Evolutionary conservation across 2,888 invertebrate species (phyloP).

Genomic region (Phengaris alcon): DNA sequence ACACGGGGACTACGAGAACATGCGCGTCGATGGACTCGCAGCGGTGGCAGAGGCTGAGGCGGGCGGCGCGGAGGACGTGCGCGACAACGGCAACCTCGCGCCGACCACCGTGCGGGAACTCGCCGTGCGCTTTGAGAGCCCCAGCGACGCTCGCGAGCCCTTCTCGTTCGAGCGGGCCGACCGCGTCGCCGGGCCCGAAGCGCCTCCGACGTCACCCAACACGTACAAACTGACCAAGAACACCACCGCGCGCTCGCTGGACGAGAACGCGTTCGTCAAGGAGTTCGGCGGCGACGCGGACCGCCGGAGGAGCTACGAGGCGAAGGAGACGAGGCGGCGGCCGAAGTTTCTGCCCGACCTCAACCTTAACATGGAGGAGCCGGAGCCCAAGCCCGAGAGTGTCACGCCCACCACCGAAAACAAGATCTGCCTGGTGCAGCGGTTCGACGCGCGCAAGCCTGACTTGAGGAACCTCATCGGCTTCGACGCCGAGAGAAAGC

Average conservation of each 20-base stretch:
- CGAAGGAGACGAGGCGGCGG: constrained; percentile 79
- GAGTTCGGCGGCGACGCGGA: constrained; percentile 79
- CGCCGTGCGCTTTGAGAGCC: constrained; percentile 82
- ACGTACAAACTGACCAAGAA: constrained; percentile 79
- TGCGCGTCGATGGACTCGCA: constrained; percentile 53
- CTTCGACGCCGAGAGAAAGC: constrained; percentile 76
- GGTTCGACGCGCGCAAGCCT: constrained; percentile 58
- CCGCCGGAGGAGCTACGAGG: constrained; percentile 82
- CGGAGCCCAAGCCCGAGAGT: constrained; percentile 51
- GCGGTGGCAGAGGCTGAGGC: constrained; percentile 50
- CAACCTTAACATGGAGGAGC: constrained; percentile 61
- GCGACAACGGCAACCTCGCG: constrained; percentile 63
- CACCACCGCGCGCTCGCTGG: constrained; percentile 83
- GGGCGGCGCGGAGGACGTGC: constrained; percentile 49
- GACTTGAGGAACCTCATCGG: constrained; percentile 62
- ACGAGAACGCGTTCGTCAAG: constrained; percentile 85
- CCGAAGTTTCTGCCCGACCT: constrained; percentile 75
- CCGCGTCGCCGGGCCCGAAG: constrained; percentile 53
- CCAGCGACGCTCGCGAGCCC: constrained; percentile 78
- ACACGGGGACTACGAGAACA: constrained; percentile 62
- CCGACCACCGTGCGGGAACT: constrained; percentile 75
- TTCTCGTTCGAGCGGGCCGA: constrained; percentile 74
- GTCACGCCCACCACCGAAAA: constrained; percentile 82
- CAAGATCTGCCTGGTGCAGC: constrained; percentile 80
- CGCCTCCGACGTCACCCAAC: constrained; percentile 81